Conservation (phyloP, 2,797 vertebrate species). For the Valencia hispanica region DNA sequence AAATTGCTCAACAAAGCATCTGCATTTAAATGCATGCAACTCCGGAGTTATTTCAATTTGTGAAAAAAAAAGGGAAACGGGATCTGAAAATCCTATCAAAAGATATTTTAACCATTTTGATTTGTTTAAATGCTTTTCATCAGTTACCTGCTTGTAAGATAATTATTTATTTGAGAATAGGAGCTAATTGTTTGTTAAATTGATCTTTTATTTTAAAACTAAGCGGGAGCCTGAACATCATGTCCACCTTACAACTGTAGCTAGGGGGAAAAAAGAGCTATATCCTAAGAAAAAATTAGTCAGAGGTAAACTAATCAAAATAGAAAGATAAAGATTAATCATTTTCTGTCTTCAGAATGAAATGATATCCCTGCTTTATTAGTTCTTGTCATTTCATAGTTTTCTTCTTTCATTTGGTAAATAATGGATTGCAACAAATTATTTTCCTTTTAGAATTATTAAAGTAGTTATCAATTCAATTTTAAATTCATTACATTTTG, state of each 20-base stretch:
- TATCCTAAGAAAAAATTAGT: not conserved
- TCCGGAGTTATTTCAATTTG: not conserved
- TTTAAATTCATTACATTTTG: constrained; percentile 4
- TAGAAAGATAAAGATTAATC: not conserved
- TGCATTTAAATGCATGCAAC: not conserved
- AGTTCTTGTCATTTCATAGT: not conserved
- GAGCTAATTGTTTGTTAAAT: not conserved
- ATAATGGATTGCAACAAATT: constrained; percentile 10
- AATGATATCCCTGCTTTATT: constrained; percentile 1
- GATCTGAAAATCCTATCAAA: not conserved
- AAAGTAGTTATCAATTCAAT: constrained; percentile 7
- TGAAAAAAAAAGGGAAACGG: not conserved
- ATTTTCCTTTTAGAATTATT: constrained; percentile 9
- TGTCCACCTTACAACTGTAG: not conserved
- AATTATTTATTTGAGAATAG: not conserved
- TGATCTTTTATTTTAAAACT: not conserved
- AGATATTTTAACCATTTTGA: not conserved
- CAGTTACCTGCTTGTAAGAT: not conserved
- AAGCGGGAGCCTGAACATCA: not conserved
- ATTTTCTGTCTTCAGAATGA: not conserved
- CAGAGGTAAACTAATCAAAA: not conserved
- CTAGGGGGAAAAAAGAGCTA: not conserved
- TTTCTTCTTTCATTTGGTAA: not conserved
- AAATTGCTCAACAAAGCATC: not conserved
- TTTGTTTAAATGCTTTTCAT: not conserved